Conservation (phyloP, 2,797 vertebrate genomes). For the Sebastes hubbsi region DNA sequence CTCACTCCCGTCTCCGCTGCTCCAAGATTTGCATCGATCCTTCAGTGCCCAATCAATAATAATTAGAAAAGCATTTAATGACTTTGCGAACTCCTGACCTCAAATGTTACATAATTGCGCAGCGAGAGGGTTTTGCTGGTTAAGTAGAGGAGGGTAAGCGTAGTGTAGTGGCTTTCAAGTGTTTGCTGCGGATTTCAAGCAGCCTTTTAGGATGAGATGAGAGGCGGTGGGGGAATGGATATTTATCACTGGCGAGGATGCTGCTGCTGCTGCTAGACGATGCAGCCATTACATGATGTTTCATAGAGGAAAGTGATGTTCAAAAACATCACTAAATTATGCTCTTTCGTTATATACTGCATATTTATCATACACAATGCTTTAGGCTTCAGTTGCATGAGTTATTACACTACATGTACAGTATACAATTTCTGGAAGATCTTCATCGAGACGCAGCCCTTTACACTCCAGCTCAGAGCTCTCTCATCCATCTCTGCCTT, state of each 20-base stretch:
- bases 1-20: conserved; percentile 19
- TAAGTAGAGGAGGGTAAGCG: conserved; percentile 40
- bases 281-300: conserved; percentile 8
- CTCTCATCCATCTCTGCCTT: conserved; percentile 18
- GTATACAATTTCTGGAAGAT: neutral
- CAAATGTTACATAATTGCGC: conserved; percentile 63
- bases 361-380: neutral
- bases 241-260: conserved; percentile 30
- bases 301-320: neutral
- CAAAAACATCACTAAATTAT: neutral
- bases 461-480: neutral
- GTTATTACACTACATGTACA: neutral
- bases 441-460: neutral
- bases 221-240: conserved; percentile 19
- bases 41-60: conserved; percentile 73
- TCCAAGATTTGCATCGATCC: conserved; percentile 71
- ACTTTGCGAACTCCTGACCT: conserved; percentile 77
- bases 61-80: conserved; percentile 81
- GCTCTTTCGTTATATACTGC: neutral
- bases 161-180: conserved; percentile 55
- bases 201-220: conserved; percentile 46
- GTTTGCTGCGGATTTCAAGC: conserved; percentile 59
- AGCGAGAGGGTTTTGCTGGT: conserved; percentile 35
- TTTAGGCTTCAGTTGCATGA: neutral
- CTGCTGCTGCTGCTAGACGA: conserved; percentile 3